Conservation (phyloP, 2,888 invertebrate genomes). For the Drosophila quinaria region DNA sequence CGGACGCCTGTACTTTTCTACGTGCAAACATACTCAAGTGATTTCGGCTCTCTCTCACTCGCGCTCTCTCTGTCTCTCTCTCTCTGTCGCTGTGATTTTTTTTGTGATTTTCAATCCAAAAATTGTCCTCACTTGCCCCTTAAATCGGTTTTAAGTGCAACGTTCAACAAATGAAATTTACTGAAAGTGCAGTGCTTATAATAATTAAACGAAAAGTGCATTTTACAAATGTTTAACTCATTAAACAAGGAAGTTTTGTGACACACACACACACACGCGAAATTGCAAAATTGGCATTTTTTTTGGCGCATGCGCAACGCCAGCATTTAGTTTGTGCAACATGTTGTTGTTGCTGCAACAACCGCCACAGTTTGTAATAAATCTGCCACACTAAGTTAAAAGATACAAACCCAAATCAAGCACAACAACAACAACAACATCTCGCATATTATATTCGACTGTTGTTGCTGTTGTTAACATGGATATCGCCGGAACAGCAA, state of each 20-base stretch:
- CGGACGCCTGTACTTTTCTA: conserved; percentile 69
- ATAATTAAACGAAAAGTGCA: conserved; percentile 25
- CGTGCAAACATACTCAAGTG: conserved; percentile 10
- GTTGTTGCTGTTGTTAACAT: conserved; percentile 65
- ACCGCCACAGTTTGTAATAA: conserved; percentile 18
- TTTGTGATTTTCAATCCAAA: conserved; percentile 1
- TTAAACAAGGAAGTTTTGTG: conserved; percentile 22
- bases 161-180: conserved; percentile 13
- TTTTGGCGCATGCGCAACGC: conserved; percentile 59
- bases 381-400: conserved; percentile 44
- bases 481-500: conserved; percentile 84
- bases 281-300: conserved; percentile 27
- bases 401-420: conserved; percentile 1
- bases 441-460: conserved; percentile 40
- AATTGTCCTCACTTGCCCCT: conserved; percentile 26
- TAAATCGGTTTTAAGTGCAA: conserved; percentile 28
- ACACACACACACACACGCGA: conserved; percentile 27
- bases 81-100: conserved; percentile 1
- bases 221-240: conserved; percentile 29
- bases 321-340: conserved; percentile 63
- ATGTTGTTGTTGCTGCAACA: conserved; percentile 67
- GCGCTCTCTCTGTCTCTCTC: conserved; percentile 1
- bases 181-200: conserved; percentile 33
- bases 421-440: conserved; percentile 23
- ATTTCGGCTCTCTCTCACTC: conserved; percentile 3